Evolutionary conservation across 2,113 vertebrate genomes (phyloP).

Genomic region (Stegostoma tigrinum): DNA sequence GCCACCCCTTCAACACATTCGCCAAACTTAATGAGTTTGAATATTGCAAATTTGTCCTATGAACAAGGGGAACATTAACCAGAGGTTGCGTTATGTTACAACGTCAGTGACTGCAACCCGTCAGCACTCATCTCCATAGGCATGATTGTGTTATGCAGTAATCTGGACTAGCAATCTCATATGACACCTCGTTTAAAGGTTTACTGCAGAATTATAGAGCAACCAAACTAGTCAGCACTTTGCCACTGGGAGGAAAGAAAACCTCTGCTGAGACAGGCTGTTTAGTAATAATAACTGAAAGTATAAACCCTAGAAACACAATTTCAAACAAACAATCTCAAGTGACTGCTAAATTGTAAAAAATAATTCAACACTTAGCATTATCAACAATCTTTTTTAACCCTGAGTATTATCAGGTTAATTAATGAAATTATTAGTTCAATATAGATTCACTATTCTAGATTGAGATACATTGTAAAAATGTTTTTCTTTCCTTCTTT

Average conservation of each 20-base stretch:
- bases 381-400: background rate
- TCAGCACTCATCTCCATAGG: background rate
- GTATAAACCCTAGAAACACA: background rate
- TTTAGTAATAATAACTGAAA: background rate
- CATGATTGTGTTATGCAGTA: background rate
- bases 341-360: background rate
- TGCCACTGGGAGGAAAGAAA: background rate
- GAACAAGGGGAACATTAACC: background rate
- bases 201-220: conserved; percentile 22
- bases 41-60: background rate
- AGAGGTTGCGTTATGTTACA: background rate
- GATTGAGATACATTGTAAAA: background rate
- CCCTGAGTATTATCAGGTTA: background rate
- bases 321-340: background rate
- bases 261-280: background rate
- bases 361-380: background rate
- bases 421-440: background rate
- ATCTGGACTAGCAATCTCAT: background rate
- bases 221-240: background rate
- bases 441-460: background rate
- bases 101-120: background rate
- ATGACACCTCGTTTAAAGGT: background rate
- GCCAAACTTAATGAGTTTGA: background rate
- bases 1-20: background rate
- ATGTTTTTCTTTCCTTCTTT: background rate